A percentile compares a stretch with the other conserved stretches of the same genome.
Evolutionary conservation across 2,888 invertebrate species (phyloP).

Genomic region (Thereva nobilitata): DNA sequence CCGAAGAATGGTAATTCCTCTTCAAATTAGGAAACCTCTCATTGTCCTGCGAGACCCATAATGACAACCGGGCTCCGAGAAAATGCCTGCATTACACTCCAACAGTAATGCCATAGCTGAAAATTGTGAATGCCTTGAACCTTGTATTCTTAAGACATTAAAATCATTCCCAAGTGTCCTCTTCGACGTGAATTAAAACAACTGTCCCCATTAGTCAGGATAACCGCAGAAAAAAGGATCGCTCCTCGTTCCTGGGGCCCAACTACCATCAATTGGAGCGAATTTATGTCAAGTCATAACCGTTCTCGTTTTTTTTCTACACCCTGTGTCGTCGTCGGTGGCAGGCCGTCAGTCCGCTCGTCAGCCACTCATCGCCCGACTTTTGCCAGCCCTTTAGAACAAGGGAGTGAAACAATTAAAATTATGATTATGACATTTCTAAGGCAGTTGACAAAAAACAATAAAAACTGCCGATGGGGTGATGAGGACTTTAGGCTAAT

Average conservation of each 20-base stretch:
- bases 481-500: constrained; percentile 21
- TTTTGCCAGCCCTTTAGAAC: constrained; percentile 1
- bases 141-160: background rate
- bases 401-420: constrained; percentile 38
- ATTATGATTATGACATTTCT: constrained; percentile 41
- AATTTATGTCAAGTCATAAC: constrained; percentile 42
- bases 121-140: too few relatives aligned
- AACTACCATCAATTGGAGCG: constrained; percentile 35
- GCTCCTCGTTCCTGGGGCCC: background rate
- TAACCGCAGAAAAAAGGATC: constrained; percentile 22
- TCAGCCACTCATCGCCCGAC: constrained; percentile 26
- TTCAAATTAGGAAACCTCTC: too few relatives aligned
- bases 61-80: too few relatives aligned
- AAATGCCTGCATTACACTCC: too few relatives aligned
- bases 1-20: too few relatives aligned
- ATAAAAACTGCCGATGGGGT: constrained; percentile 36
- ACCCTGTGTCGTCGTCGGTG: background rate
- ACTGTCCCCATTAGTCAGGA: constrained; percentile 37
- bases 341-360: background rate
- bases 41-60: too few relatives aligned
- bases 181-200: constrained; percentile 38
- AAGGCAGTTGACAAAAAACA: constrained; percentile 37
- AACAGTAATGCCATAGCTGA: too few relatives aligned
- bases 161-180: constrained; percentile 39
- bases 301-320: constrained; percentile 24